Evolutionary conservation across 37 sponge, comb jelly and placozoan species (phyloP), one percentile per base, ranked within the genome.

Genomic region (Oopsacas minuta): DNA sequence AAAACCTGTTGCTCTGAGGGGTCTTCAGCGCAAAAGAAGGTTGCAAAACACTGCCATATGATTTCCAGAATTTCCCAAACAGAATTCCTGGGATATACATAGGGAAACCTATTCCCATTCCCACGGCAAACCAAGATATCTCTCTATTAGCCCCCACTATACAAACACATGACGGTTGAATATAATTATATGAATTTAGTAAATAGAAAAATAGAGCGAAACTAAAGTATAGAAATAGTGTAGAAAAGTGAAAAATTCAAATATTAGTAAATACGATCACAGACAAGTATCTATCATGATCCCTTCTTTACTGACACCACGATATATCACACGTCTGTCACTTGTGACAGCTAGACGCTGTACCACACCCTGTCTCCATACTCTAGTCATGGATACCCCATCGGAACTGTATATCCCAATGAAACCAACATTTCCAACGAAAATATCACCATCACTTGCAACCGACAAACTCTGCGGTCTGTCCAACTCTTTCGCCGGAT

Each of bases 351-450:
- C 75, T 3, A 61, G 20, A 32, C 75, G 7, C 75, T 61, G 75
- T n/a, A 61, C 75, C 5, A 61, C 75, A 3, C 75, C 75, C 75
- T 61, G 28, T 61, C 75, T 61, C 30, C 30, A 25, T 3, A 61
- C 75, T n/a, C 75, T 25, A 25, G 1, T 25, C 75, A 61, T 61
- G 1, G 75, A 61, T 32, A 61, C 22, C 7, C 20, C 30, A 61
- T 61, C 75, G 5, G 22, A 3, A 61, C 22, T 61, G 22, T 61
- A 61, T 34, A 61, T 34, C 5, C 75, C 75, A n/a, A 61, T 61
- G 28, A 61, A 61, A 25, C 75, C 75, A 20, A 61, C 75, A 61
- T 61, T 61, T n/a, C 75, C 75, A n/a, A 61, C 30, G 75, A 61
- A 61, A 32, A 61, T 61, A n/a, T 61, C 75, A 25, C 75, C 75